Evolutionary conservation across 2,888 invertebrate species (phyloP).

Genomic region (Dexiosoma caninum): DNA sequence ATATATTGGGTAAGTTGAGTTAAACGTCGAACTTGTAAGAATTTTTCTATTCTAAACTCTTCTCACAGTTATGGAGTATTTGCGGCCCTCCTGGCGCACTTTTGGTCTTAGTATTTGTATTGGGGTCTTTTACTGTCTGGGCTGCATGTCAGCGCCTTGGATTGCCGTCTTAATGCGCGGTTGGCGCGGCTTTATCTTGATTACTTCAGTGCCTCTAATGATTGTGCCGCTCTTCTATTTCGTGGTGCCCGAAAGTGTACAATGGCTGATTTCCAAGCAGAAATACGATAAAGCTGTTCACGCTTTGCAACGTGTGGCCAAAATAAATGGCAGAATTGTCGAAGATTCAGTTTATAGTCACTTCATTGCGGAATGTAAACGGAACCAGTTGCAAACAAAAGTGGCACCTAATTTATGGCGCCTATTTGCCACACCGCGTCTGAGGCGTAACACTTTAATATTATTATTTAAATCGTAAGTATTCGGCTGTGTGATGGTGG

Average conservation of each 20-base stretch:
- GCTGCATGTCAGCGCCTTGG: conserved; percentile 80
- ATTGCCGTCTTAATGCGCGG: conserved; percentile 77
- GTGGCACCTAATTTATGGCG: conserved; percentile 77
- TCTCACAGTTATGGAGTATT: conserved; percentile 80
- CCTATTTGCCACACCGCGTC: conserved; percentile 79
- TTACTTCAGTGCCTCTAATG: conserved; percentile 79
- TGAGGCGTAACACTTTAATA: conserved; percentile 78
- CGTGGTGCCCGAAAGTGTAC: conserved; percentile 81
- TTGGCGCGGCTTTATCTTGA: conserved; percentile 80
- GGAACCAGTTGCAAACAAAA: conserved; percentile 62
- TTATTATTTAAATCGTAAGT: conserved; percentile 82
- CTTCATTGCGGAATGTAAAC: conserved; percentile 72
- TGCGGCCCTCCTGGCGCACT: conserved; percentile 78
- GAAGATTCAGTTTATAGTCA: conserved; percentile 72
- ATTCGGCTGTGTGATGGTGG: neutral
- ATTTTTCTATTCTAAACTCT: neutral
- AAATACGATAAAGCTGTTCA: conserved; percentile 78
- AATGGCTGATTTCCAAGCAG: conserved; percentile 81
- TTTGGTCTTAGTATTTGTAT: conserved; percentile 81
- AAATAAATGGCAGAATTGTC: conserved; percentile 78
- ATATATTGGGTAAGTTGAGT: conserved; percentile 79
- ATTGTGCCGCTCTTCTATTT: conserved; percentile 79
- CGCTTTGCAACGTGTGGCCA: conserved; percentile 79
- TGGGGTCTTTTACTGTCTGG: conserved; percentile 80
- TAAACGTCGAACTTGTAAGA: neutral